Evolutionary conservation across 2,113 vertebrate genomes (phyloP).

Genomic region (Athene noctua): DNA sequence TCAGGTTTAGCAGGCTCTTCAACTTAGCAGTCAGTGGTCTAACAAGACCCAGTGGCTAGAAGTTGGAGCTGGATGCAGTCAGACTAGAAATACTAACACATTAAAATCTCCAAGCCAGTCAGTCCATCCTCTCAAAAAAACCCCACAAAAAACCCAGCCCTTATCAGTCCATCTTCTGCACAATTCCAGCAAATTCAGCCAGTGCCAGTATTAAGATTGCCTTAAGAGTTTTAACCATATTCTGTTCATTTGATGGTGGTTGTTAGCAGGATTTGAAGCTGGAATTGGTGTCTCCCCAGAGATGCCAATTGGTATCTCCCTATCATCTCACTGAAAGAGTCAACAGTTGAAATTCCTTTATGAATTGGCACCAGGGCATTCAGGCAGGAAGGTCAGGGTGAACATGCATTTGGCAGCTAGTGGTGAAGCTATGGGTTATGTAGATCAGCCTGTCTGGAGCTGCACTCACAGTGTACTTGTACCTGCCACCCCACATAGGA

Average conservation of each 20-base stretch:
- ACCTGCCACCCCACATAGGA: neutral
- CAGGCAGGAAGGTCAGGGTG: neutral
- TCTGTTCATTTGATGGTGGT: neutral
- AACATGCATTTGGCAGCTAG: neutral
- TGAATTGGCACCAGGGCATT: neutral
- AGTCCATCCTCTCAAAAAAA: neutral
- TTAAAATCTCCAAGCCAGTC: neutral
- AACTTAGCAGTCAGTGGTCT: neutral
- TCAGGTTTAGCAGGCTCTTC: neutral
- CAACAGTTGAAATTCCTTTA: neutral
- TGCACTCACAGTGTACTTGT: neutral
- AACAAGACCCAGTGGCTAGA: neutral
- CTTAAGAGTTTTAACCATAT: neutral
- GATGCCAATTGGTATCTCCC: neutral
- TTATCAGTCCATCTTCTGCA: neutral
- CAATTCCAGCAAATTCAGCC: neutral
- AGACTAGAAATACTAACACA: neutral
- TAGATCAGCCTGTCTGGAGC: neutral
- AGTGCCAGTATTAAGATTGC: neutral
- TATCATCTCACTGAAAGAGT: neutral
- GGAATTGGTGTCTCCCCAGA: neutral
- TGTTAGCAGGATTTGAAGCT: neutral
- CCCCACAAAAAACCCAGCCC: neutral
- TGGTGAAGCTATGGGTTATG: neutral
- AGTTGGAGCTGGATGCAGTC: neutral